Base-by-base conservation (phyloP, 2,113 vertebrate species). In the Sebastes fasciatus region DNA sequence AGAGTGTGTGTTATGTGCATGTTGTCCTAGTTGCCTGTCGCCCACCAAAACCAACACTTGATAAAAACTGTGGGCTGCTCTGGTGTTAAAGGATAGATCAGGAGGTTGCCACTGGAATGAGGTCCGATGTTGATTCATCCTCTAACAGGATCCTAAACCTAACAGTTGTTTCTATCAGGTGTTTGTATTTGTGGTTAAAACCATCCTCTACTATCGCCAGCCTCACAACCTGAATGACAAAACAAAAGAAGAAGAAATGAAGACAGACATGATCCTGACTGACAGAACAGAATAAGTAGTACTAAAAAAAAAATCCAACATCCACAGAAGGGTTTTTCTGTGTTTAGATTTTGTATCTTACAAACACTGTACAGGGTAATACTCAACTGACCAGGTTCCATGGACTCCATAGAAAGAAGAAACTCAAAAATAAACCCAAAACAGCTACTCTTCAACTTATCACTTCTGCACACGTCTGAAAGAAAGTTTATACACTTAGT, bases 341-440 rank as follows among this genome's bases (percentile, higher is more conserved):
- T 88, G 92, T 93, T 93, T 83, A 86, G 91, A 90, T 88, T 83
- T 82, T 90, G 90, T 93, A 91, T 94, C 88, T 92, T 92, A 94
- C 93, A 95, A 94, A 95, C 94, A 94, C 93, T 94, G 92, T 95
- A 95, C 94, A 95, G 90, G 89, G 89, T 93, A 92, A 91, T 91
- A 95, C 93, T 93, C 87, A 91, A 94, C 91, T 92, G 91, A 93
- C 92, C 89, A 86, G 91, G 84, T 78, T 93, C 87, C 93, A 94
- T 93, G 90, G 90, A 94, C 91, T 94, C 92, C 92, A 94, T 90
- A 94, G 85, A 94, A 92, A 94, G 93, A 92, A 91, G 90, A 92
- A 91, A 92, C 87, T 88, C 69, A 74, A 90, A 86, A 88, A 90
- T 17, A 64, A 88, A 91, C 65, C 80, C 83, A 92, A 93, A 93